A percentile compares a stretch with the other conserved stretches of the same genome.
Evolutionary conservation across 2,113 vertebrate genomes (phyloP).

Genomic region (Erinaceus europaeus): DNA sequence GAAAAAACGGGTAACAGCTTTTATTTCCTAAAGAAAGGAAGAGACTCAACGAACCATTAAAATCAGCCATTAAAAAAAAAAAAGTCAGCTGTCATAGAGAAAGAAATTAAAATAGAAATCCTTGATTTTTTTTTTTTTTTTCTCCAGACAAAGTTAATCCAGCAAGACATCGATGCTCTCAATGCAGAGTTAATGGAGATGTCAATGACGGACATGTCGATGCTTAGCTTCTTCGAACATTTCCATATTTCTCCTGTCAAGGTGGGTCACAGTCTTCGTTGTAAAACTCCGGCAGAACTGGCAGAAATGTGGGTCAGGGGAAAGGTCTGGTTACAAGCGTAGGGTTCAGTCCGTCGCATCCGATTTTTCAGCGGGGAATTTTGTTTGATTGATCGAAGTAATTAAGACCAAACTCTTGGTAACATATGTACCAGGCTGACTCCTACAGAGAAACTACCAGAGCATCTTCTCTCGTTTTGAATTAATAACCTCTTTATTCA

Average conservation of each 20-base stretch:
- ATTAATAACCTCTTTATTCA: slow-evolving; percentile 57
- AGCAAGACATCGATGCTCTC: slow-evolving; percentile 88
- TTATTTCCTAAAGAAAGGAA: slow-evolving; percentile 8
- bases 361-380: slow-evolving; percentile 35
- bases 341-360: slow-evolving; percentile 2
- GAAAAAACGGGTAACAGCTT: slow-evolving; percentile 85
- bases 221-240: slow-evolving; percentile 95
- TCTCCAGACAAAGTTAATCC: slow-evolving; percentile 87
- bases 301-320: background rate
- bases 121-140: slow-evolving; percentile 56
- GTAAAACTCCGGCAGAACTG: slow-evolving; percentile 1
- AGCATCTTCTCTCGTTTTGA: slow-evolving; percentile 45
- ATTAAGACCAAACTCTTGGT: slow-evolving; percentile 45
- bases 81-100: background rate
- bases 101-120: slow-evolving; percentile 35
- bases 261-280: slow-evolving; percentile 77
- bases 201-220: slow-evolving; percentile 88
- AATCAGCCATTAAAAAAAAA: background rate
- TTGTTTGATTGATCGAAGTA: slow-evolving; percentile 45
- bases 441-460: slow-evolving; percentile 31
- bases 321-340: background rate
- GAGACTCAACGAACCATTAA: background rate
- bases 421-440: slow-evolving; percentile 31
- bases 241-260: slow-evolving; percentile 99
- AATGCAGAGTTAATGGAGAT: slow-evolving; percentile 90